Conservation (phyloP, 2,113 vertebrate genomes). For the Gasterosteus nipponicus region DNA sequence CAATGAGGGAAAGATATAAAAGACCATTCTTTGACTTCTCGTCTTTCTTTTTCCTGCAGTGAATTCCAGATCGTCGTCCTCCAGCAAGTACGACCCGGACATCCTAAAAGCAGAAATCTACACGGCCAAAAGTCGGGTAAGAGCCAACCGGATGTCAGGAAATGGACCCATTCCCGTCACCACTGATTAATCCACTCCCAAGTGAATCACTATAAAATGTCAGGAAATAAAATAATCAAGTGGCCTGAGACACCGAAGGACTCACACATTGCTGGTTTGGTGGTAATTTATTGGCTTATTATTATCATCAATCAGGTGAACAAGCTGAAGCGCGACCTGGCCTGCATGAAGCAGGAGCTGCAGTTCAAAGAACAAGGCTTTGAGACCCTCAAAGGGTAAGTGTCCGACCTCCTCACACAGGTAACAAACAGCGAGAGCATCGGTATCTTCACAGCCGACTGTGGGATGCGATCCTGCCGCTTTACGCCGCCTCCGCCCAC, state of each 20-base stretch:
- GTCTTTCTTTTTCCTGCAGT: conserved; percentile 81
- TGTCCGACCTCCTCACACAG: not conserved
- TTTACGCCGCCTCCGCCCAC: not conserved
- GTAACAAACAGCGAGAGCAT: not conserved
- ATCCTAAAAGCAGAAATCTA: conserved; percentile 98
- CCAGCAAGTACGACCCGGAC: conserved; percentile 97
- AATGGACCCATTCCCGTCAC: not conserved
- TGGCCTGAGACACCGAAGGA: not conserved
- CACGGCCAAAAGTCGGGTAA: conserved; percentile 96
- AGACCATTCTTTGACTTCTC: not conserved
- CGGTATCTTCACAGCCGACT: not conserved
- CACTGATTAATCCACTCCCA: no score
- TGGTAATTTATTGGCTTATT: not conserved
- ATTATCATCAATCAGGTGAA: conserved; percentile 84
- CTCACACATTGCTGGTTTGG: not conserved
- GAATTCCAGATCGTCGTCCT: conserved; percentile 93
- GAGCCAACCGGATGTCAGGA: conserved; percentile 25
- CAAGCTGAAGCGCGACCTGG: conserved; percentile 95
- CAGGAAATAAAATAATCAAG: not conserved
- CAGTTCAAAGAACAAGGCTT: conserved; percentile 96
- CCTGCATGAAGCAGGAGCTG: conserved; percentile 94
- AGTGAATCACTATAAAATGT: no score
- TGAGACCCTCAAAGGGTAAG: conserved; percentile 93
- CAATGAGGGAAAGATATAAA: not conserved
- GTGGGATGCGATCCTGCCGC: conserved; percentile 3